Base-by-base conservation (phyloP, 1,140 invertebrate species). In the Heterodera carotae region DNA sequence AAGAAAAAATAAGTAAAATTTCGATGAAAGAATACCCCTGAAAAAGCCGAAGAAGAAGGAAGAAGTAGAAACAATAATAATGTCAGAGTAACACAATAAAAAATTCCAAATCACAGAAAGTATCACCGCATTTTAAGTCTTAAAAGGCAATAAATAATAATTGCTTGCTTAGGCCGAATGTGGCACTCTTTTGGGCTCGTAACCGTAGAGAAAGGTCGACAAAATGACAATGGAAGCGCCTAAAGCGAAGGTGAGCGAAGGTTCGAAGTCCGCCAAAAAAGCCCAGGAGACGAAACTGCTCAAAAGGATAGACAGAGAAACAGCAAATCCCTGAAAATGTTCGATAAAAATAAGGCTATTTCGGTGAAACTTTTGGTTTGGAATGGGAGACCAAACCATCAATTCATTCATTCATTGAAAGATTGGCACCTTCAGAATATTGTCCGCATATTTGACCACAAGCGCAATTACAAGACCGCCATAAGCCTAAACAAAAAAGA, bases 381-480 rank as follows among this genome's bases (percentile, higher is more conserved):
- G 59, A 29, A 18, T 4, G 22, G 5, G 18, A 5, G 10, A 39
- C 4, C 36, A 39, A 39, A 39, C 4, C 3, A 62, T n/a, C n/a
- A n/a, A n/a, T n/a, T n/a, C n/a, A n/a, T n/a, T n/a, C n/a, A n/a
- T n/a, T n/a, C n/a, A n/a, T n/a, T 43, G 39, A 43, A 39, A 39
- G 36, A n/a, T 10, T 12, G 62, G 5, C 62, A 71, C 69, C 73
- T 87, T 87, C 31, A 87, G 72, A 79, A 87, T 87, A 69, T 87
- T 87, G 67, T 87, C 86, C 6, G 86, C 86, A 64, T 87, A 87
- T 73, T 87, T 87, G 22, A 87, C 85, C 18, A 87, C 86, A 15
- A 88, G 59, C 18, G 87, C 86, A 70, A 87, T 85, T 5, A 86
- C 75, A 8, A 87, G 77, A 33, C 86, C 86, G 31, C 86, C 86